Base-by-base conservation (phyloP, 37 sponge, comb jelly and placozoan species). In the Petrosia ficiformis region DNA sequence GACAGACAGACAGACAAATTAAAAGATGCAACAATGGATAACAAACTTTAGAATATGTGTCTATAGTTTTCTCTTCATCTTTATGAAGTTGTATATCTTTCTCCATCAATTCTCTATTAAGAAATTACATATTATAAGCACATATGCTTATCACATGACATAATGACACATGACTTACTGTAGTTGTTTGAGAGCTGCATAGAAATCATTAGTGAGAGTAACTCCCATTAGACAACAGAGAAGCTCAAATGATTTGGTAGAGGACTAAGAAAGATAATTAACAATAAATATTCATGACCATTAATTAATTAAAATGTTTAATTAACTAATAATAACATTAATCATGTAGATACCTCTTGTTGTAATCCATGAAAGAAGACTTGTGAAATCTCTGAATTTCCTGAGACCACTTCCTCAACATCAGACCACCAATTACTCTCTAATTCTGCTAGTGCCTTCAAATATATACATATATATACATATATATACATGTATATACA, bases 361-460 rank as follows among this genome's bases (percentile, higher is more conserved):
- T 77, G 77, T 6, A 82, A 36, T 26, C 39, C 42, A 60, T 77
- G 79, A 68, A 95, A 95, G 79, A 81, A 92, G 0, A 87, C 80
- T 29, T 89, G 84, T 35, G 37, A 65, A 3, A 85, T 39, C 0
- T 73, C 57, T 67, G 63, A 54, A 2, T 29, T 16, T 16, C 71
- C 82, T 2, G 24, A n/a, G 37, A 70, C 70, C 31, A 92, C 79
- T 3, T 95, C 96, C 32, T 82, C 79, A 70, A 87, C 86, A 34
- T 92, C 93, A 29, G 74, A 42, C 71, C 82, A 85, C 96, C 96
- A 95, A 29, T 67, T 78, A 32, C 54, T 68, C 63, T 95, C 96
- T 73, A 91, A 52, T 63, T 95, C 96, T 3, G 84, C 93, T 34
- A 95, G 76, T 5, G 73, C 79, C 84, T 95, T n/a, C n/a, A n/a